phyloP scores from a whole-genome alignment of 2,888 invertebrate species.

The Herminia tarsipennalis region DNA sequence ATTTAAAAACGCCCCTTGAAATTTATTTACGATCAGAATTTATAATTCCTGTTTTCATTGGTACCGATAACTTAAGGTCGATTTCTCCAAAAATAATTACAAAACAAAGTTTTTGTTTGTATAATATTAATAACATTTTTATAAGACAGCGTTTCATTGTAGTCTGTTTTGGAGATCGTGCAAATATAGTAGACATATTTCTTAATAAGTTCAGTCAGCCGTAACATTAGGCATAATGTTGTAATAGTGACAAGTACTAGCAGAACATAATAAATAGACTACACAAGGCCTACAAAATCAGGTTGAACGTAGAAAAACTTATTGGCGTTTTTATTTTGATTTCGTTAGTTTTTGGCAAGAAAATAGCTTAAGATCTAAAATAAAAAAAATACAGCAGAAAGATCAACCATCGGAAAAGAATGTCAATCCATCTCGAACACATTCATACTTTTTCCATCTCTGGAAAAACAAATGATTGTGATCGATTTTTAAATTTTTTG shows the following conservation, averaged over 20 bases:
- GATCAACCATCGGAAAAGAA: too few species aligned
- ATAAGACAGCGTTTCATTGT: conserved; percentile 43
- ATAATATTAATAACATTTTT: conserved; percentile 9
- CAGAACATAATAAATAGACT: conserved; percentile 57
- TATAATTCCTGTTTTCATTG: conserved; percentile 6
- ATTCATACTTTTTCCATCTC: too few species aligned
- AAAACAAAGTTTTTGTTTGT: conserved; percentile 5
- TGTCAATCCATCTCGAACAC: too few species aligned
- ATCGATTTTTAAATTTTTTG: too few species aligned
- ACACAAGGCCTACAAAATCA: conserved; percentile 65
- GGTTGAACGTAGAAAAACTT: conserved; percentile 1
- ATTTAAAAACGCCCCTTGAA: conserved; percentile 3
- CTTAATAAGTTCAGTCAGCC: conserved; percentile 63
- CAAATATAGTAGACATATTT: conserved; percentile 66
- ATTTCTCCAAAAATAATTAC: conserved; percentile 24
- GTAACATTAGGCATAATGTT: conserved; percentile 59
- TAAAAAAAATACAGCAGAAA: too few species aligned
- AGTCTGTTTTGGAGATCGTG: conserved; percentile 39
- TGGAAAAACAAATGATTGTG: too few species aligned
- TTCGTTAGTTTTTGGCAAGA: too few species aligned
- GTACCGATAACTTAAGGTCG: background rate
- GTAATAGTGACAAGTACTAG: conserved; percentile 52
- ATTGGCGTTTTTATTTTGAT: too few species aligned
- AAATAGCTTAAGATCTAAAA: too few species aligned
- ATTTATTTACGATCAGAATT: background rate